Conservation (phyloP, 2,888 invertebrate genomes). For the Melitaea athalia region DNA sequence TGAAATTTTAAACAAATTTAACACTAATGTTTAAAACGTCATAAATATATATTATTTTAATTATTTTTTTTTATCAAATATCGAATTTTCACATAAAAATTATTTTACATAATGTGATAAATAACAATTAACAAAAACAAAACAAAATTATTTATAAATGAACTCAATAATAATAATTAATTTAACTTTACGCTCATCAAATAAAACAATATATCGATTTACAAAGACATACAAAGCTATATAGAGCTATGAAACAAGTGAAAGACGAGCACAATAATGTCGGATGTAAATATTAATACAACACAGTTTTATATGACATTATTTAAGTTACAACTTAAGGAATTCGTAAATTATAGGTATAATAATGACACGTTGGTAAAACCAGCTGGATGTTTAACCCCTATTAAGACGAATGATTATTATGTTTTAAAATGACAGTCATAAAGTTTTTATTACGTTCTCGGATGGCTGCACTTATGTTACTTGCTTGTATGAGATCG, state of each 20-base stretch:
- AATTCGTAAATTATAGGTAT: slow-evolving; percentile 36
- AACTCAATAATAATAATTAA: no score
- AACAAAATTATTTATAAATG: no score
- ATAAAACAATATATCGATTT: no score
- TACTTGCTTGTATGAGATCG: background rate
- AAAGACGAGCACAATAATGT: slow-evolving; percentile 32
- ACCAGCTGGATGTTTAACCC: slow-evolving; percentile 17
- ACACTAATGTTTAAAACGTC: no score
- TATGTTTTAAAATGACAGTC: slow-evolving; percentile 20
- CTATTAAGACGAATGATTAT: slow-evolving; percentile 13
- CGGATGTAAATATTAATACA: slow-evolving; percentile 41
- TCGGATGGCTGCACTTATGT: background rate
- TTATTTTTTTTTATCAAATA: no score
- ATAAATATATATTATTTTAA: no score
- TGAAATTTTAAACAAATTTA: no score
- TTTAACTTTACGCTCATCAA: no score
- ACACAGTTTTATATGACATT: slow-evolving; percentile 26
- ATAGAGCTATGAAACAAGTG: background rate
- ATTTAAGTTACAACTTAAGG: slow-evolving; percentile 27
- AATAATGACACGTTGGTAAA: slow-evolving; percentile 13
- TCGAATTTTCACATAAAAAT: no score
- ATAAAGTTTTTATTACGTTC: slow-evolving; percentile 16
- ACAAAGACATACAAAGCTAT: background rate
- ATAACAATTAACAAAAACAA: no score
- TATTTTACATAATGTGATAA: no score